Conservation (phyloP, 23 tunicate species). For the Trididemnum miniatum region DNA sequence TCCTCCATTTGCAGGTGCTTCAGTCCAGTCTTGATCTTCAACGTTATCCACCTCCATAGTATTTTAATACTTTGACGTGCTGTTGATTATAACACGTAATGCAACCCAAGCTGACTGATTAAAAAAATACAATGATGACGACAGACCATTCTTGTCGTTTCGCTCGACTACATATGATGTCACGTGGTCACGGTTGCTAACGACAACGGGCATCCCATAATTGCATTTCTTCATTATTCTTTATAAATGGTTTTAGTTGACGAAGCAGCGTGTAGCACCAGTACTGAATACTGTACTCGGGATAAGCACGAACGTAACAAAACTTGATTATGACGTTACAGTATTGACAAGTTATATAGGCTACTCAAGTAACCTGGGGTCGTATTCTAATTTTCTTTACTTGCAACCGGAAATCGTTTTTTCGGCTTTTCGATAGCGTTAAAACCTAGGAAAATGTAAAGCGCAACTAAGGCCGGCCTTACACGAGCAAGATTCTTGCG, state of each 20-base stretch:
- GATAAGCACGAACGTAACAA: not conserved
- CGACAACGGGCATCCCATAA: conserved; percentile 79
- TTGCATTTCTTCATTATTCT: not conserved
- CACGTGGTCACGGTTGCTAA: conserved; percentile 71
- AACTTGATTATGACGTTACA: not conserved
- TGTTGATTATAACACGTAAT: not conserved
- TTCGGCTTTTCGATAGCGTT: too few relatives aligned
- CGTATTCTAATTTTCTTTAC: too few relatives aligned
- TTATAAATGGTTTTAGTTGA: not conserved
- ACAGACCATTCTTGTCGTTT: conserved; percentile 58
- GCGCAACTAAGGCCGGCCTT: too few relatives aligned
- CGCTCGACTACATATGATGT: conserved; percentile 39
- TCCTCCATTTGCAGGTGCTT: not conserved
- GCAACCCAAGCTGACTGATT: not conserved
- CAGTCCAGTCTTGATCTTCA: conserved; percentile 20
- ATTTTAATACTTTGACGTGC: not conserved
- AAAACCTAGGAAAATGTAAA: too few relatives aligned
- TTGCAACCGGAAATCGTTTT: too few relatives aligned
- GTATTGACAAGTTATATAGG: too few relatives aligned
- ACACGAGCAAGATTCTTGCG: too few relatives aligned
- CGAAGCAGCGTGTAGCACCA: too few relatives aligned
- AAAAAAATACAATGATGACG: conserved; percentile 37
- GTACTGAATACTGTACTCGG: not conserved
- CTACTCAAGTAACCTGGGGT: too few relatives aligned
- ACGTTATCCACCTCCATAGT: not conserved